Evolutionary conservation across 2,888 invertebrate genomes (phyloP), one percentile per base, ranked within the genome.

Genomic region (Coremacera marginata): DNA sequence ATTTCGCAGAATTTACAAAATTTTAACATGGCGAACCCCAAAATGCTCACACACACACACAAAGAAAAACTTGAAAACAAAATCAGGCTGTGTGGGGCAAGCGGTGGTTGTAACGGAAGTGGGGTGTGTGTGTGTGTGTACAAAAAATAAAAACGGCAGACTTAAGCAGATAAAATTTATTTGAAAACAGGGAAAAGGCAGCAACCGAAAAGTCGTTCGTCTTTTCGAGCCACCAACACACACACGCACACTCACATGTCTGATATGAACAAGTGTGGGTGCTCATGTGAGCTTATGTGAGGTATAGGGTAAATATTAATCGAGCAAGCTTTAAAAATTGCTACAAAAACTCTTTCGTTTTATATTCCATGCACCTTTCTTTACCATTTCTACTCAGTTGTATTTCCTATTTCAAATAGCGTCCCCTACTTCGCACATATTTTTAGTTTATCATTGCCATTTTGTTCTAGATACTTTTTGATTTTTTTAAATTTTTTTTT

Each of bases 181-280:
- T 77, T 80, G 72, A 79, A 77, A 80, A 81, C 81, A 80, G 75
- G 77, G 77, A 81, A 81, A 81, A 79, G 80, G 81, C 79, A 80
- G 79, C 78, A 76, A 76, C 79, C 74, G 57, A 44, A 77, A 77
- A 79, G 78, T 81, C 81, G 80, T 81, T 79, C 79, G 80, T 81
- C 78, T 80, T 81, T 44, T 71, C 27, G 8, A 27, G 27, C 60
- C 60, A 44, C 2, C 44, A 14, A 7, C 11, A 11, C 44, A 44
- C 44, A 44, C 11, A 44, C 44, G 11, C 37, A 37, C 37, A 37
- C 37, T 1, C 8, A 7, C 14, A 14, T 44, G 1, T 44, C 2
- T 44, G 44, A 11, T 44, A 2, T 14, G 25, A 22, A 16, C 60
- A 27, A 60, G 9, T 60, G 60, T 60, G 60, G 25, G 60, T 60